Base-by-base conservation (phyloP, 1,140 invertebrate species). In the Lasioglossum albipes region DNA sequence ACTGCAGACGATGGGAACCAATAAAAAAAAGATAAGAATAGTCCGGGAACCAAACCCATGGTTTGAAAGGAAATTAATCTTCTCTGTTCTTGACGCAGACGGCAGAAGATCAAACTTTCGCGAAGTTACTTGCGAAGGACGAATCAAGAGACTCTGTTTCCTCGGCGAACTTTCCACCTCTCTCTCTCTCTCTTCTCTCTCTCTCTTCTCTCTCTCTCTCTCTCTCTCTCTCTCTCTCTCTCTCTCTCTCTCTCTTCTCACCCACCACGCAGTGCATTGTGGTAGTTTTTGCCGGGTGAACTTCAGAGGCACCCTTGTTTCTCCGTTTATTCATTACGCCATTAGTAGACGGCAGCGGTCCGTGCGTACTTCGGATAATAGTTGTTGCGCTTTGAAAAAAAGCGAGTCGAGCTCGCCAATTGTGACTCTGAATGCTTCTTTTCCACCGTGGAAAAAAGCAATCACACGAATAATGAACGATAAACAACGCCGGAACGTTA, bases 21-120 rank as follows among this genome's bases (percentile, higher is more conserved):
- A 18, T 12, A 70, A 31, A 76, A 62, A n/a, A 12, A 16, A 49
- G 9, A 3, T 16, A 18, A 20, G 7, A n/a, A 62, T 13, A 36
- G 31, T 49, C 45, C 45, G 13, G 12, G 45, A 10, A 13, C 9
- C 45, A 12, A 49, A 12, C 45, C 45, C 45, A n/a, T n/a, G 75
- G 52, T 59, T 76, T 31, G 57, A 45, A 69, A 69, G 22, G 36
- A 49, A 76, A 76, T 76, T 76, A 59, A 76, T 76, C 67, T 77
- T 77, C 57, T 22, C 27, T 59, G 52, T 42, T 20, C 45, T 27
- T 18, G n/a, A 45, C 22, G n/a, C 42, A 27, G 41, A 22, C n/a
- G 10, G 16, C 12, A 9, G 41, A 70, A 62, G 45, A 77, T 77
- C 54, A n/a, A 77, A 42, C 27, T 69, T 16, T 12, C 10, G 1